These are phyloP conservation scores for Agrotis segetum DNA, from an alignment of 2,888 invertebrate species.

Conservation along the genomic window DNA sequence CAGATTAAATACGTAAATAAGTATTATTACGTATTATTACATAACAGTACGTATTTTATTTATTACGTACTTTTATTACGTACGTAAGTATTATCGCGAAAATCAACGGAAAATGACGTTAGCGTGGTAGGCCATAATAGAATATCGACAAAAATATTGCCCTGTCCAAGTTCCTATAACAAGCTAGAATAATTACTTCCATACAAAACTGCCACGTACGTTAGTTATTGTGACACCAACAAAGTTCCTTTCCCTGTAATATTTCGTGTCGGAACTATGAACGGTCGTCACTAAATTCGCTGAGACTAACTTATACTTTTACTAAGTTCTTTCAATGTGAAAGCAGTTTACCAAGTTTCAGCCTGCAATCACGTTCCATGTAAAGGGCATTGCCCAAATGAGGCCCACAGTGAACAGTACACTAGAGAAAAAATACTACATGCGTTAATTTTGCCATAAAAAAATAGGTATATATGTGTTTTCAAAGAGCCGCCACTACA, in stretches of 20 bases:
- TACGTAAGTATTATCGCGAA: too few species aligned
- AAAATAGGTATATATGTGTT: too few species aligned
- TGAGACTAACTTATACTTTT: constrained; percentile 62
- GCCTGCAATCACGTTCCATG: constrained; percentile 75
- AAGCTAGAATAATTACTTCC: constrained; percentile 46
- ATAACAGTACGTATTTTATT: too few species aligned
- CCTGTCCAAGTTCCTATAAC: constrained; percentile 27
- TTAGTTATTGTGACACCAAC: constrained; percentile 53
- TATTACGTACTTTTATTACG: too few species aligned
- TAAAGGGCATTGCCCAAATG: too few species aligned
- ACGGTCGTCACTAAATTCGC: constrained; percentile 66
- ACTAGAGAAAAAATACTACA: too few species aligned
- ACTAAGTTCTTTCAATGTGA: constrained; percentile 74
- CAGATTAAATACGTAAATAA: too few species aligned
- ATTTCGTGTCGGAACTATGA: constrained; percentile 53
- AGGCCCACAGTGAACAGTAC: too few species aligned
- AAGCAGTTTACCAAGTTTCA: constrained; percentile 73
- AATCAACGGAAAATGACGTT: too few species aligned
- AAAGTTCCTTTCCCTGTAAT: constrained; percentile 50
- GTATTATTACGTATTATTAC: too few species aligned
- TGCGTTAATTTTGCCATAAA: too few species aligned
- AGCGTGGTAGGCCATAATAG: background rate
- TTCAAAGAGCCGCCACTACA: too few species aligned
- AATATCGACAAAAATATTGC: constrained; percentile 27
- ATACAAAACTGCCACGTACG: constrained; percentile 34